Evolutionary conservation across 2,888 invertebrate species (phyloP), one percentile per base, ranked within the genome.

Genomic region (Hipparchia semele): DNA sequence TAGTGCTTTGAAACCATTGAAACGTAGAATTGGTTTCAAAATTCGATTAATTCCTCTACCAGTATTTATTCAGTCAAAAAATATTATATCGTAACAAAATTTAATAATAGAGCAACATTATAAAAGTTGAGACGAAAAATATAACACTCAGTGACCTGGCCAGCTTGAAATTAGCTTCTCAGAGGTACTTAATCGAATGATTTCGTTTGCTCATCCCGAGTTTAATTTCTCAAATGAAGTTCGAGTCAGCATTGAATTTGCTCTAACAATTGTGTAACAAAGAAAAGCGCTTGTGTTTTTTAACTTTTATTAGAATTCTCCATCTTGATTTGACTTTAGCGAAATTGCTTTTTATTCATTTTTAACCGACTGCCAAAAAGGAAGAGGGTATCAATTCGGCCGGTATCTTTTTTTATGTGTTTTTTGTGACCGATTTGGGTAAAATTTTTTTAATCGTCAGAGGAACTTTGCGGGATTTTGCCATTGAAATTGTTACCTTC

Each of bases 171-270:
- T 70, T 64, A 66, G 66, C 71, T 66, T 59, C 58, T 45, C 39
- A 51, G 66, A 71, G 71, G 56, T 66, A 39, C 39, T 39, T 39
- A 71, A 71, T 66, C 59, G 49, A 60, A 66, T 51, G 60, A 71
- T 71, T 66, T 39, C 71, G 53, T 65, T 71, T 58, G 59, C 51
- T 58, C 71, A 66, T 67, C 53, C 67, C 10, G 23, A 60, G 58
- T 67, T 71, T 71, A 71, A 71, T 71, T 71, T 58, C 67, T 71
- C 45, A 46, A 66, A 56, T 51, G 66, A 71, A 71, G 61, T 46
- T 53, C 49, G 67, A 71, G n/a, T 54, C 61, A 59, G 67, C 67
- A 61, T 61, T 70, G 65, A 51, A 61, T 71, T 67, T 67, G 67
- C 61, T 56, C 67, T 71, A 45, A 58, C 66, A 61, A 67, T 71